A percentile compares a stretch with the other conserved stretches of the same genome.
phyloP scores from a whole-genome alignment of 2,888 invertebrate species.

The Drosophila prolongata region DNA sequence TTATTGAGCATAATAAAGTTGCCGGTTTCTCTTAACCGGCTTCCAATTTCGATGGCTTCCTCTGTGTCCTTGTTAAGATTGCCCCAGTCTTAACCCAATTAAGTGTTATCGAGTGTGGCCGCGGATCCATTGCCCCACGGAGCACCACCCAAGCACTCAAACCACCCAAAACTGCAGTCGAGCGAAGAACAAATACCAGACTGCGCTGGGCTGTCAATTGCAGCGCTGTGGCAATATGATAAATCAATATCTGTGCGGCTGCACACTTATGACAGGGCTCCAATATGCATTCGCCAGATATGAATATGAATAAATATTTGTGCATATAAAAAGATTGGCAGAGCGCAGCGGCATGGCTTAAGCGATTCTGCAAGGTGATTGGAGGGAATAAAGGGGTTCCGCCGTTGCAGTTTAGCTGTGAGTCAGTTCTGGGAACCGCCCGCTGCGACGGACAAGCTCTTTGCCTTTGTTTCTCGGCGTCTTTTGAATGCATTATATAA shows the following conservation, averaged over 20 bases:
- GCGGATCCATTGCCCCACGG: neutral
- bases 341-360: slow-evolving; percentile 54
- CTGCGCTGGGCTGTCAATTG: slow-evolving; percentile 61
- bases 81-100: slow-evolving; percentile 23
- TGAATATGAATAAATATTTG: slow-evolving; percentile 40
- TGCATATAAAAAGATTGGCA: slow-evolving; percentile 28
- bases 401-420: slow-evolving; percentile 31
- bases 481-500: slow-evolving; percentile 68
- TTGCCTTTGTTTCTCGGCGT: slow-evolving; percentile 64
- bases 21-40: neutral
- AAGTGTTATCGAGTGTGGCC: slow-evolving; percentile 4
- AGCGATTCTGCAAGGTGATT: slow-evolving; percentile 54
- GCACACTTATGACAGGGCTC: slow-evolving; percentile 13
- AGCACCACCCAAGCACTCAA: neutral
- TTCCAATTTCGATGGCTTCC: neutral
- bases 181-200: slow-evolving; percentile 50
- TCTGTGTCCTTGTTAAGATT: neutral
- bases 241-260: slow-evolving; percentile 65
- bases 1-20: too few species aligned
- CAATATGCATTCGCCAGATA: slow-evolving; percentile 38
- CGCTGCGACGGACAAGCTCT: slow-evolving; percentile 52
- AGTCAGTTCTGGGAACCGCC: slow-evolving; percentile 58
- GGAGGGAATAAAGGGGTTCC: slow-evolving; percentile 4
- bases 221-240: slow-evolving; percentile 64
- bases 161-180: slow-evolving; percentile 5